Percentiles rank a stretch among this genome's conserved stretches.
Conservation (phyloP, 1,140 invertebrate genomes). For the Aphidius gifuensis region DNA sequence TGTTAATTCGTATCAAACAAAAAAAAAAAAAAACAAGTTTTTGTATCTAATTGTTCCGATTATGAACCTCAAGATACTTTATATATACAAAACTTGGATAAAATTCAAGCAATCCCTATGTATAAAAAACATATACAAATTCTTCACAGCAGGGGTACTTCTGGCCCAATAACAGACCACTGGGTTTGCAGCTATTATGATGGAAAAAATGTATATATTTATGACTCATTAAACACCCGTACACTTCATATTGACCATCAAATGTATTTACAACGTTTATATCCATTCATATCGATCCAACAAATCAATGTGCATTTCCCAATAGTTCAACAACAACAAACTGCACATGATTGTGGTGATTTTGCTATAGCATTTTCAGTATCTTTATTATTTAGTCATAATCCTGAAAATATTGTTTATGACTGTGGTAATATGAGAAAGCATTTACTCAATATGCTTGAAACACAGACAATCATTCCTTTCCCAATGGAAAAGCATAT, state of each 20-base stretch:
- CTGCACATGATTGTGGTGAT: slow-evolving; percentile 19
- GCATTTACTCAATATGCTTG: background rate
- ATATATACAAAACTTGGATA: background rate
- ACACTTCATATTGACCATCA: slow-evolving; percentile 19
- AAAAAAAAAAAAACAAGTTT: too few relatives aligned
- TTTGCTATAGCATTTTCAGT: slow-evolving; percentile 26
- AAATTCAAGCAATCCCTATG: background rate
- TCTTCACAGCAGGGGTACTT: background rate
- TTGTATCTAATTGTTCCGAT: background rate
- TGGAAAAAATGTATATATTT: slow-evolving; percentile 19
- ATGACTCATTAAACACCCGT: slow-evolving; percentile 22
- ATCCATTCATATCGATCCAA: slow-evolving; percentile 13
- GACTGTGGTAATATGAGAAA: background rate
- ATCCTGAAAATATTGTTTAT: slow-evolving; percentile 2
- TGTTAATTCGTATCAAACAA: too few relatives aligned
- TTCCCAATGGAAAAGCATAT: background rate
- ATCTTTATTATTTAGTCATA: slow-evolving; percentile 10
- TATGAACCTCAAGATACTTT: slow-evolving; percentile 11
- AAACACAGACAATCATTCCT: background rate
- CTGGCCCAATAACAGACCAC: slow-evolving; percentile 9
- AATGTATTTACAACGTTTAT: slow-evolving; percentile 20
- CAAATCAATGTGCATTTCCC: slow-evolving; percentile 14
- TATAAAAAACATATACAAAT: slow-evolving; percentile 19
- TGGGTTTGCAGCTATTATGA: slow-evolving; percentile 28
- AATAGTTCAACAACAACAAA: slow-evolving; percentile 21